Evolutionary conservation across 2,113 vertebrate genomes (phyloP).

Genomic region (Nipponia nippon): DNA sequence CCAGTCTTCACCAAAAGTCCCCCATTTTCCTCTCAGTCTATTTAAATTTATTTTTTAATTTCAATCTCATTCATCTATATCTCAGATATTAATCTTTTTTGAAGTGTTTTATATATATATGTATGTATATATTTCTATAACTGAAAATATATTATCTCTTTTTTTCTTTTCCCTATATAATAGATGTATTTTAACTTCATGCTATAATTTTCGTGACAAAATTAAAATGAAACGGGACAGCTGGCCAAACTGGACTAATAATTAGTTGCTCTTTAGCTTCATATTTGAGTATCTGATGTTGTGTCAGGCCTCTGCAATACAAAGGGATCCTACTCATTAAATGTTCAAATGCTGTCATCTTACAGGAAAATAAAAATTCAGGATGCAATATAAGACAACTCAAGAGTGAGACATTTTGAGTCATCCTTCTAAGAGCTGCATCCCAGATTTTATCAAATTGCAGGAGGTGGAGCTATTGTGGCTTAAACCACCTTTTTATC

Average conservation of each 20-base stretch:
- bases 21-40: neutral
- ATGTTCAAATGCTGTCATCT: neutral
- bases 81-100: neutral
- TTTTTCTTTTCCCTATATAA: neutral
- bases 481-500: neutral
- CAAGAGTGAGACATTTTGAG: constrained; percentile 20
- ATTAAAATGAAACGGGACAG: neutral
- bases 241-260: neutral
- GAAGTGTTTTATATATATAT: neutral
- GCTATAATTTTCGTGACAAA: neutral
- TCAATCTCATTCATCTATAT: neutral
- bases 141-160: neutral
- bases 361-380: neutral
- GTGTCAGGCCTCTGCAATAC: neutral
- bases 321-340: neutral
- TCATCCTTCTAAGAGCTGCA: constrained; percentile 3
- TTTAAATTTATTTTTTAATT: neutral
- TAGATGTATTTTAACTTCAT: neutral
- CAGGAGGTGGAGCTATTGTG: constrained; percentile 12
- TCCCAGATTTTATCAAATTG: constrained; percentile 27
- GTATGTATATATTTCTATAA: neutral
- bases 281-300: neutral
- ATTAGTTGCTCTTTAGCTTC: neutral
- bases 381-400: neutral
- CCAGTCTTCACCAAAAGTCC: neutral